These are phyloP conservation scores for Hetaerina titia DNA, from an alignment of 2,888 invertebrate species.

Conservation along the genomic window DNA sequence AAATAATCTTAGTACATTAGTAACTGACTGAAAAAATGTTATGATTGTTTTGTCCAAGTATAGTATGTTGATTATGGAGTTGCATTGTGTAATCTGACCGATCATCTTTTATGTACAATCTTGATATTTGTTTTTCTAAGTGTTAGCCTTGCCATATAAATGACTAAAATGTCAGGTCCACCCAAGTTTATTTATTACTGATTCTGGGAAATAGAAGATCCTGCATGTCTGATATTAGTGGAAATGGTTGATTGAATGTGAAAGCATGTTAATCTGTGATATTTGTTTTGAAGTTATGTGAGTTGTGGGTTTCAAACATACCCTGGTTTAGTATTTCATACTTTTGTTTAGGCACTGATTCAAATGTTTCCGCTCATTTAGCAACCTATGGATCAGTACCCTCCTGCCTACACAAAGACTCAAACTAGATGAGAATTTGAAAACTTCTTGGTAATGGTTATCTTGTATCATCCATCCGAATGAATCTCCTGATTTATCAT, in stretches of 20 bases:
- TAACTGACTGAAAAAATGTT: slow-evolving; percentile 34
- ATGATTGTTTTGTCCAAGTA: slow-evolving; percentile 17
- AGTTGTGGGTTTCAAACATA: slow-evolving; percentile 30
- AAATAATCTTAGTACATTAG: neutral
- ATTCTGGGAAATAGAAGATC: slow-evolving; percentile 44
- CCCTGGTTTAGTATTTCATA: slow-evolving; percentile 6
- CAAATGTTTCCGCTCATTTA: slow-evolving; percentile 17
- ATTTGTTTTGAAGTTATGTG: slow-evolving; percentile 55
- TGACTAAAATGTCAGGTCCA: neutral
- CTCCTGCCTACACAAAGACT: slow-evolving; percentile 43
- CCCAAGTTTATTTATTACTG: slow-evolving; percentile 12
- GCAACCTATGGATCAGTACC: slow-evolving; percentile 32
- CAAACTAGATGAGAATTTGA: slow-evolving; percentile 8
- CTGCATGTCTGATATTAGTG: slow-evolving; percentile 57
- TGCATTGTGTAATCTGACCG: neutral
- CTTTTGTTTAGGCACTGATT: slow-evolving; percentile 13
- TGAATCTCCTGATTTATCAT: slow-evolving; percentile 49
- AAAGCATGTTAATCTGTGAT: slow-evolving; percentile 66
- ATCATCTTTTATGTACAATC: neutral
- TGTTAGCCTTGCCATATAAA: slow-evolving; percentile 2
- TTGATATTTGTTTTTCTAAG: slow-evolving; percentile 11
- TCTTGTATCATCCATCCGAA: neutral
- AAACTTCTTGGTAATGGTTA: slow-evolving; percentile 14
- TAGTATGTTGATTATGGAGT: neutral
- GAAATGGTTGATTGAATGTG: slow-evolving; percentile 51